Conservation (phyloP, 2,113 vertebrate genomes). For the Tetraodon nigroviridis region DNA sequence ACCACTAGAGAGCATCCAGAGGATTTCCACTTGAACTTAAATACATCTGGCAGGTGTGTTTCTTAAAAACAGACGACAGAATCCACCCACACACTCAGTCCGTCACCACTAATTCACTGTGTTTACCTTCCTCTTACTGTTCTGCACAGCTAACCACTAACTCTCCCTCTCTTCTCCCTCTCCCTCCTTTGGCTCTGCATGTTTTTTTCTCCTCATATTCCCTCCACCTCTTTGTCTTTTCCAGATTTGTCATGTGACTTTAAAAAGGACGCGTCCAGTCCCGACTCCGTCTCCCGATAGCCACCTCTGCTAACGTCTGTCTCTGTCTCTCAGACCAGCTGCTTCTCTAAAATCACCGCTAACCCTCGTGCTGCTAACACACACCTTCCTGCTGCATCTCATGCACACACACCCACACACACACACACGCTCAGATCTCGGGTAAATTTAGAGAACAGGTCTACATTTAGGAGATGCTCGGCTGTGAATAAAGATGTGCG, state of each 20-base stretch:
- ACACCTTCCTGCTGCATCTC: background rate
- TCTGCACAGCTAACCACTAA: slow-evolving; percentile 37
- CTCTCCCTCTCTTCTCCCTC: slow-evolving; percentile 36
- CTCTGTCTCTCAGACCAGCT: slow-evolving; percentile 14
- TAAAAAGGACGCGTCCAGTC: slow-evolving; percentile 58
- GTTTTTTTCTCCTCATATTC: background rate
- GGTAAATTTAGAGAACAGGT: slow-evolving; percentile 1
- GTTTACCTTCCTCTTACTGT: slow-evolving; percentile 1
- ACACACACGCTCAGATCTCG: slow-evolving; percentile 1
- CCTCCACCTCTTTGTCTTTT: background rate
- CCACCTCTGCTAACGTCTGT: slow-evolving; percentile 9
- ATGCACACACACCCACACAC: slow-evolving; percentile 2
- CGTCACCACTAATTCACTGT: background rate
- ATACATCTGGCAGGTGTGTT: background rate
- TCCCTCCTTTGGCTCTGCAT: slow-evolving; percentile 7
- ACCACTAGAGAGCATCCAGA: too few relatives aligned
- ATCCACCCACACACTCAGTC: background rate
- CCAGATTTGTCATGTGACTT: slow-evolving; percentile 56
- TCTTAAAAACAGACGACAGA: background rate
- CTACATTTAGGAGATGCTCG: slow-evolving; percentile 6
- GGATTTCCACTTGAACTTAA: background rate
- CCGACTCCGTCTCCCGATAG: slow-evolving; percentile 66
- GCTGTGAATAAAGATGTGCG: slow-evolving; percentile 59
- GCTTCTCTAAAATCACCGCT: background rate
- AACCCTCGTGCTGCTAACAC: background rate